Conservation (phyloP, 2,888 invertebrate genomes). For the Poecilus cupreus region DNA sequence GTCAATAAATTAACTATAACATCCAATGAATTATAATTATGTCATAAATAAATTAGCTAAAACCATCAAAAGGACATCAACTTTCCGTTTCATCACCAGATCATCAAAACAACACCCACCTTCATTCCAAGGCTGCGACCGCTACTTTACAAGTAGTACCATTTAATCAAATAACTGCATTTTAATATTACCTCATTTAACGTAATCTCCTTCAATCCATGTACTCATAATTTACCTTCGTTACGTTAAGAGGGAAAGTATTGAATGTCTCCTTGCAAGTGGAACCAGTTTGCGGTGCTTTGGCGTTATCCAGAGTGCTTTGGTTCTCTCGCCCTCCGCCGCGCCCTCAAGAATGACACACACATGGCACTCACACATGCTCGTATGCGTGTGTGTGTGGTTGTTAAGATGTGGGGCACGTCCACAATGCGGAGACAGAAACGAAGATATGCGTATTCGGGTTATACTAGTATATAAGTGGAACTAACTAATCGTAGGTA, state of each 20-base stretch:
- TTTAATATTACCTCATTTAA: slow-evolving; percentile 12
- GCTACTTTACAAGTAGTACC: background rate
- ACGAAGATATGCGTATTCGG: slow-evolving; percentile 32
- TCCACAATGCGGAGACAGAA: slow-evolving; percentile 33
- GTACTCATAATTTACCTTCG: slow-evolving; percentile 19
- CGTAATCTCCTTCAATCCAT: slow-evolving; percentile 28
- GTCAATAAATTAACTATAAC: too few species aligned
- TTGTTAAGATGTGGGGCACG: slow-evolving; percentile 4
- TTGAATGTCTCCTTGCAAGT: background rate
- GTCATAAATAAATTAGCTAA: too few species aligned
- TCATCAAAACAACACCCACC: background rate
- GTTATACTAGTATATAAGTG: slow-evolving; percentile 41
- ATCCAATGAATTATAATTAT: too few species aligned
- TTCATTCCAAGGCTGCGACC: background rate
- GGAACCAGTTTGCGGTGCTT: slow-evolving; percentile 37
- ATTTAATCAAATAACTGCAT: slow-evolving; percentile 12
- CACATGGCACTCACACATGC: slow-evolving; percentile 19
- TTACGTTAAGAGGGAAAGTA: slow-evolving; percentile 49
- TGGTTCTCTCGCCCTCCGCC: background rate
- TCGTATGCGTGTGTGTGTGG: background rate
- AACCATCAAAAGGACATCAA: background rate
- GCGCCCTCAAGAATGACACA: slow-evolving; percentile 4
- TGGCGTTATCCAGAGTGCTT: slow-evolving; percentile 6
- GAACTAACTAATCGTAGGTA: slow-evolving; percentile 25
- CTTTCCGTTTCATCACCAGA: background rate